phyloP scores from a whole-genome alignment of 2,888 invertebrate species.

The Rambutsinella grinnellia region DNA sequence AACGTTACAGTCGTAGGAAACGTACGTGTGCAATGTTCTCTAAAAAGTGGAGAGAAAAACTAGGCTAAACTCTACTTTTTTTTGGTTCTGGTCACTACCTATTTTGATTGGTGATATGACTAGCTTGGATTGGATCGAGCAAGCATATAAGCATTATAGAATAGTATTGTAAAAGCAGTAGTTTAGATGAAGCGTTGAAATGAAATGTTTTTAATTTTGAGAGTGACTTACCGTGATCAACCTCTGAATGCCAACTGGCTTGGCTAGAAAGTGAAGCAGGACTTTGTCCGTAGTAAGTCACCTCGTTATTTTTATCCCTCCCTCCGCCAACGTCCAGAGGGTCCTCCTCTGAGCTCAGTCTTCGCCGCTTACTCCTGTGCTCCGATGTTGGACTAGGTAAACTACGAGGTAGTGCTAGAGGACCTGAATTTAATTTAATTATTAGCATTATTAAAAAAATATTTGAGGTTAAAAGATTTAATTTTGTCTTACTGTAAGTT shows the following conservation, averaged over 20 bases:
- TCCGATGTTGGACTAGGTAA: slow-evolving; percentile 71
- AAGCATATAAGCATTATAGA: too few relatives aligned
- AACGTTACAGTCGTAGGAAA: background rate
- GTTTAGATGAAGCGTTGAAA: too few relatives aligned
- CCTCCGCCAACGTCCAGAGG: slow-evolving; percentile 68
- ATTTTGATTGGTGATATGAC: too few relatives aligned
- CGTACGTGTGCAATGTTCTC: background rate
- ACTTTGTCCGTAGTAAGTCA: slow-evolving; percentile 73
- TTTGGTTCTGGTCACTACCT: too few relatives aligned
- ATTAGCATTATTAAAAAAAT: background rate
- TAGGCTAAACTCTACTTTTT: too few relatives aligned
- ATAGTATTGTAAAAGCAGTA: too few relatives aligned
- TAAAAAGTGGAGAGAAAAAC: background rate
- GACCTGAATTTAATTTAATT: slow-evolving; percentile 67
- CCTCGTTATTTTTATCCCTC: slow-evolving; percentile 70
- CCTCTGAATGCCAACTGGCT: slow-evolving; percentile 73
- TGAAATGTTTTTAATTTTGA: too few relatives aligned
- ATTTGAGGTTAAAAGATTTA: background rate
- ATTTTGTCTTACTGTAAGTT: slow-evolving; percentile 79
- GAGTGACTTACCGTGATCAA: slow-evolving; percentile 70
- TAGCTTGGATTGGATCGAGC: too few relatives aligned
- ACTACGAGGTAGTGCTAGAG: slow-evolving; percentile 70
- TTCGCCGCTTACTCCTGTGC: slow-evolving; percentile 72
- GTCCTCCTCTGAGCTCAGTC: slow-evolving; percentile 74
- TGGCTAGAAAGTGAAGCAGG: slow-evolving; percentile 71